Evolutionary conservation across 2,113 vertebrate species (phyloP), one percentile per base, ranked within the genome.

Genomic region (Seriola aureovittata): DNA sequence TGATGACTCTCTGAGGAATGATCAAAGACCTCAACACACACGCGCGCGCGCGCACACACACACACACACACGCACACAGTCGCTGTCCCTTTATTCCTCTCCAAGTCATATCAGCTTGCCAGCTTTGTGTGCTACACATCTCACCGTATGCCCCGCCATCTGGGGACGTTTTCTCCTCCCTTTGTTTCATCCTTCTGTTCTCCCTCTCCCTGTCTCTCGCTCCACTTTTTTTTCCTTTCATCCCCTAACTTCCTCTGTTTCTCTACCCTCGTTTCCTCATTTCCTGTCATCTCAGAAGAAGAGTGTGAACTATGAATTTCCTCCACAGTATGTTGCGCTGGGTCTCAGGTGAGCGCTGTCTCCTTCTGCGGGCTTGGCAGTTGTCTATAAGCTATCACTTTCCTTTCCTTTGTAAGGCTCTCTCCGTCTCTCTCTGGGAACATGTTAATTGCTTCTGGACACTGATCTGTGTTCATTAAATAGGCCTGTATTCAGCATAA

Each of bases 391-490:
- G 80, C 59, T 64, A 58, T 71, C 70, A 16, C 52, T 79, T 68
- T 70, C 46, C 54, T 63, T 23, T 71, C 60, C 75, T 88, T 88
- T 86, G 80, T 74, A 52, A 75, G 52, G 44, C 40, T 82, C 72
- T 8, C 38, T 48, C 57, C 25, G 16, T 77, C 69, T 75, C 71
- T 78, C 77, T 63, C 48, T 71, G 52, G 73, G 65, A 90, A 87
- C 69, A 81, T 85, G 85, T 78, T 93, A 93, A 93, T 93, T 93
- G 93, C 87, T 88, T 80, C 85, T 91, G 91, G 93, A 92, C 90
- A 86, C 73, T 52, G 87, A 90, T 92, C 91, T 87, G 79, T 91
- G 85, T 87, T 89, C 81, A 83, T 90, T 88, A 89, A 83, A 85
- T 58, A 76, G 74, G 86, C 75, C 60, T 68, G 44, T 52, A 79